Evolutionary conservation across 2,888 invertebrate species (phyloP).

Genomic region (Abrostola triplasia): DNA sequence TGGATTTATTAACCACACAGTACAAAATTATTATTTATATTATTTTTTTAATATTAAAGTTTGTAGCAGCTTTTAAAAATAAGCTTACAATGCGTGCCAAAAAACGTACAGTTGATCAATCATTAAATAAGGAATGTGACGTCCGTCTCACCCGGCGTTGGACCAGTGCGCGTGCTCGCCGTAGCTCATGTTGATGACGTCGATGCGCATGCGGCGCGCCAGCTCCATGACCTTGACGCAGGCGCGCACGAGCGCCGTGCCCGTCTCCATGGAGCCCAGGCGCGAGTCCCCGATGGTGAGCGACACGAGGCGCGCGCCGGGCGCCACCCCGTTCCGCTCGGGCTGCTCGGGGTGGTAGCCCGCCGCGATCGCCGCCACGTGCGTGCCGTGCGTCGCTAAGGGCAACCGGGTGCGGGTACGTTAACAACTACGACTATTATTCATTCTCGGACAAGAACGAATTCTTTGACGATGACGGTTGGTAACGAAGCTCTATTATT

Average conservation of each 20-base stretch:
- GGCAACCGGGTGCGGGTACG: too few relatives aligned
- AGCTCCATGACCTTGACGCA: conserved; percentile 96
- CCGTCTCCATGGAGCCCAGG: conserved; percentile 98
- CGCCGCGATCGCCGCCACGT: conserved; percentile 98
- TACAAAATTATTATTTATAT: too few relatives aligned
- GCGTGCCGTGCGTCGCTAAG: conserved; percentile 97
- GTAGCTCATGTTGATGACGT: conserved; percentile 99
- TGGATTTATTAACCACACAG: too few relatives aligned
- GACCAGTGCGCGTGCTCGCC: conserved; percentile 98
- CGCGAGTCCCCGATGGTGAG: conserved; percentile 98
- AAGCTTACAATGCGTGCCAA: too few relatives aligned
- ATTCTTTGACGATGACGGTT: too few relatives aligned
- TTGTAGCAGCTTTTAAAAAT: too few relatives aligned
- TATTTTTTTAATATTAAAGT: too few relatives aligned
- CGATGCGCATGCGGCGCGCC: conserved; percentile 89
- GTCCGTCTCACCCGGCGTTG: conserved; percentile 94
- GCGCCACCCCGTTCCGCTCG: conserved; percentile 97
- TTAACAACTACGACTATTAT: too few relatives aligned
- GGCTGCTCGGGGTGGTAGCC: conserved; percentile 95
- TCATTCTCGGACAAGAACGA: too few relatives aligned
- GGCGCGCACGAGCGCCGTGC: conserved; percentile 96
- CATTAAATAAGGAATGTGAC: too few relatives aligned
- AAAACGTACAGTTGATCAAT: too few relatives aligned
- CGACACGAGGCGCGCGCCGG: conserved; percentile 98
- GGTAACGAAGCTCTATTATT: too few relatives aligned